Evolutionary conservation across 2,888 invertebrate species (phyloP), one percentile per base, ranked within the genome.

Genomic region (Gasteruption jaculator): DNA sequence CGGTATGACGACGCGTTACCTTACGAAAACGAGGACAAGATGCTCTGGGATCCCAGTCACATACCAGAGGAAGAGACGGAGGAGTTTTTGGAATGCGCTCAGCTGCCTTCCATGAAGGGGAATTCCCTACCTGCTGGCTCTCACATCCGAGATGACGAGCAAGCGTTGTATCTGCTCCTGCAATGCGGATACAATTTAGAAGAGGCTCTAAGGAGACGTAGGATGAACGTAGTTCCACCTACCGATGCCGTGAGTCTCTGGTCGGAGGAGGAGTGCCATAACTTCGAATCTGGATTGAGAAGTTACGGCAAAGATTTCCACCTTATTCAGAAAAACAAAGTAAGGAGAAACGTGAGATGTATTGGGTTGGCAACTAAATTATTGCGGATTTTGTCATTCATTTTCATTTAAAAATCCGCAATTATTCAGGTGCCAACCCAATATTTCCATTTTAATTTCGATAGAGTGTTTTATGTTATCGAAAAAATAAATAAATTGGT

Each of bases 191-290:
- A 94, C 67, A 94, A 92, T 72, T 79, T 86, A n/a, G 94, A 94
- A 44, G 94, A 95, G 73, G 95, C 95, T 0, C 71, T 94, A 38
- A 74, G 93, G 44, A 76, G 93, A 38, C 80, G 85, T 42, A 78
- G 86, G 33, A 81, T 90, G 64, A 84, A 86, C 52, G 81, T 82
- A 5, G 78, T 86, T 38, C 75, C 79, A 10, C 79, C 80, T 12
- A 77, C 82, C 2, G 86, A 87, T 58, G 82, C 85, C 0, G 83
- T 85, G 76, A 90, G 88, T 58, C 76, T 90, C 3, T 97, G 96
- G 95, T 93, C 94, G 2, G 95, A 96, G 68, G 94, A 95, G 62
- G 97, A 99, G 68, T 94, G 94, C 71, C 80, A 90, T 41, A 91
- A 92, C 71, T 99, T 99, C 73, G 97, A 99, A 76, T 87, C 88